phyloP scores from a whole-genome alignment of 2,888 invertebrate genomes.

The Cataglyphis albicans region DNA sequence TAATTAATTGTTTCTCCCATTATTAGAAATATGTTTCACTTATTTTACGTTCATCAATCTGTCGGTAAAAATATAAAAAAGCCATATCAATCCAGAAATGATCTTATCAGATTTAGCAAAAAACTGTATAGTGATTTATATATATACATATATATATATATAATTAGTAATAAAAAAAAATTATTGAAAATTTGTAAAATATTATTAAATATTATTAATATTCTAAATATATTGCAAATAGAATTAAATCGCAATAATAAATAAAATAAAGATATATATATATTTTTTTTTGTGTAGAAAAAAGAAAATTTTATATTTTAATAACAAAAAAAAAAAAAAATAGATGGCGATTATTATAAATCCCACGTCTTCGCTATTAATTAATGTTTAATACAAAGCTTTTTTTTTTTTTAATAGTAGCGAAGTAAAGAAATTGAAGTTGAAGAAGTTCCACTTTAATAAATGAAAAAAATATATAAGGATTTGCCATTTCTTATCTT shows the following conservation, averaged over 20 bases:
- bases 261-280: not conserved
- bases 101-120: not conserved
- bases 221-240: not conserved
- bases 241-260: not conserved
- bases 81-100: not conserved
- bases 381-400: not conserved
- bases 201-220: not conserved
- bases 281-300: not conserved
- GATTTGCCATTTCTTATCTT: too few relatives aligned
- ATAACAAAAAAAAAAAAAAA: not conserved
- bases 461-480: not conserved
- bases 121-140: not conserved
- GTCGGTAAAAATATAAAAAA: not conserved
- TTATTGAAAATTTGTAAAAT: not conserved
- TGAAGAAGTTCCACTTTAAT: not conserved
- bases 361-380: not conserved
- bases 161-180: not conserved
- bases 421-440: too few relatives aligned
- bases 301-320: not conserved
- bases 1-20: not conserved
- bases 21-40: not conserved
- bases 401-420: slow-evolving; percentile 2
- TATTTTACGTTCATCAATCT: not conserved
- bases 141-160: not conserved
- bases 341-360: not conserved